Evolutionary conservation across 2,797 vertebrate species (phyloP), one percentile per base, ranked within the genome.

Genomic region (Cyprinodon diabolis): DNA sequence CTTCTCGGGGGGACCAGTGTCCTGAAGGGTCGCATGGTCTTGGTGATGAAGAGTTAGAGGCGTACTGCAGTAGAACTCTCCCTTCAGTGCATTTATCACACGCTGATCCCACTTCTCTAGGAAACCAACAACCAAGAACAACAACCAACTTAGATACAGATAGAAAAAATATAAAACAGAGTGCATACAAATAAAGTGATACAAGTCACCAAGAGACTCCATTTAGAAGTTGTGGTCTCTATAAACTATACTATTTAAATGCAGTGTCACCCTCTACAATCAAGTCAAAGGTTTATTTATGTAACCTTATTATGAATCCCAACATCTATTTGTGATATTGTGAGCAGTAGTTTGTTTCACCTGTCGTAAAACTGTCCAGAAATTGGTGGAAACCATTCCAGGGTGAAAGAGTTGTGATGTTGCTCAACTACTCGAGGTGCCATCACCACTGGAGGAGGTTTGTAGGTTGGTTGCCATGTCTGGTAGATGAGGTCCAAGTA

Each of bases 31-130:
- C 94, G 1, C 98, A 99, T 19, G 97, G 97, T 88, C 97, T 96
- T 0, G 97, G 97, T 0, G 98, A 99, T 0, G 98, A 99, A 21
- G 98, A 96, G 35, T 97, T 97, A 87, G 95, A 96, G 74, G 97
- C 98, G 0, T 97, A 98, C 54, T 99, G 98, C 75, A 98, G 94
- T 74, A 99, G 94, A 85, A 97, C 94, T 87, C 94, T 94, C 83
- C 96, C 96, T 88, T 98, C 98, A 0, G 91, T 94, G 81, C 98
- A 99, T 92, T 96, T 95, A 82, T 98, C 96, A 92, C 98, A 99
- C 78, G 97, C 94, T 95, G 96, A 97, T 99, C 98, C 97, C 96
- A 98, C 95, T 97, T 98, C 98, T 98, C 98, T 99, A 99, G 96
- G 96, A 98, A 96, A 96, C 95, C 96, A 97, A 96, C 95, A 98